Evolutionary conservation across 2,888 invertebrate genomes (phyloP).

Genomic region (Agonopterix heracliana): DNA sequence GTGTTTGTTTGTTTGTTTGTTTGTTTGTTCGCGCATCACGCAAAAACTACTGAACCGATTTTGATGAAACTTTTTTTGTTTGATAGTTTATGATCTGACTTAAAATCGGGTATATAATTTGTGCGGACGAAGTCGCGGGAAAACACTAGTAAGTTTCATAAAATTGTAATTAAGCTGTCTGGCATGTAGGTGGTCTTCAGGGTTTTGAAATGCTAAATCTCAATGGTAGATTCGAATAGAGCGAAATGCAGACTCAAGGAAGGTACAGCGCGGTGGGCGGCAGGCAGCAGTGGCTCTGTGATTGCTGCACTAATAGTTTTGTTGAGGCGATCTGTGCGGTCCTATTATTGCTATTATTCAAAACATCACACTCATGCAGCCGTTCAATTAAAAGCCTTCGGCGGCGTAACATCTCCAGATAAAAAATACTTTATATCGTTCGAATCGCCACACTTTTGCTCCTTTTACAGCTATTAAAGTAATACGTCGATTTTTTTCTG

Average conservation of each 20-base stretch:
- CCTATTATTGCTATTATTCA: constrained; percentile 55
- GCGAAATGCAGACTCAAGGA: background rate
- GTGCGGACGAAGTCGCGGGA: too few species aligned
- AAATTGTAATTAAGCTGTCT: constrained; percentile 9
- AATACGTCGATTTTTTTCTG: constrained; percentile 40
- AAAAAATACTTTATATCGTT: constrained; percentile 50
- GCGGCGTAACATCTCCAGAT: constrained; percentile 47
- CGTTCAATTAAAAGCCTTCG: constrained; percentile 59
- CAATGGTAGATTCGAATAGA: too few species aligned
- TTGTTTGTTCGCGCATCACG: too few species aligned
- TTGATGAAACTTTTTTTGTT: too few species aligned
- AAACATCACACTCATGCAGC: constrained; percentile 61
- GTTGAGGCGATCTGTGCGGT: constrained; percentile 40
- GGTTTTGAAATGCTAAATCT: too few species aligned
- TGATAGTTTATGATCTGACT: too few species aligned
- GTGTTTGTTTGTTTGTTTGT: too few species aligned
- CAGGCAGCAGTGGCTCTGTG: background rate
- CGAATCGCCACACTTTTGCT: constrained; percentile 44
- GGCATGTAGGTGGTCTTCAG: background rate
- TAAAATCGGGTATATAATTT: too few species aligned
- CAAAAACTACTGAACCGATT: too few species aligned
- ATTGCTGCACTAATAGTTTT: constrained; percentile 20
- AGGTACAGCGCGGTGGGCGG: background rate
- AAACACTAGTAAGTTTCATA: background rate
- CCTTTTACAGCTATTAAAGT: constrained; percentile 65